A percentile compares a stretch with the other conserved stretches of the same genome.
These are phyloP conservation scores for Scomber japonicus DNA, from an alignment of 2,113 vertebrate genomes.

Conservation along the genomic window DNA sequence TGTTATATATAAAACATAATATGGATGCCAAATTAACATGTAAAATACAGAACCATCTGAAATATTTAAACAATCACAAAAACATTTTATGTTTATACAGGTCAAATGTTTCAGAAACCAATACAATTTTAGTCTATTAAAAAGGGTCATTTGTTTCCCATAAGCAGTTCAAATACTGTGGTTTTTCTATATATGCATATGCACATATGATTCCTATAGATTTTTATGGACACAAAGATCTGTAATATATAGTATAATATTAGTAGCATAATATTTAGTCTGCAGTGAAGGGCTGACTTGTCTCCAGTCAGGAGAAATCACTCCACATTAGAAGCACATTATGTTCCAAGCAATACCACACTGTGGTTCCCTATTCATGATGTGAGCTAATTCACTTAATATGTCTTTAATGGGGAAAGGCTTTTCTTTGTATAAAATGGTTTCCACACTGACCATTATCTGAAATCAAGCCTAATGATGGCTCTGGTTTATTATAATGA, in stretches of 20 bases:
- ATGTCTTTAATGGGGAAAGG: slow-evolving; percentile 83
- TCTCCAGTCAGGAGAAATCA: slow-evolving; percentile 79
- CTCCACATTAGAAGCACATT: slow-evolving; percentile 83
- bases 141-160: not conserved
- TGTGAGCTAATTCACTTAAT: slow-evolving; percentile 85
- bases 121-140: too few species aligned
- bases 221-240: not conserved
- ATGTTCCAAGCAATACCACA: slow-evolving; percentile 78
- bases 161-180: not conserved
- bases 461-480: slow-evolving; percentile 85
- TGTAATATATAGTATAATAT: not conserved
- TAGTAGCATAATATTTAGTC: not conserved
- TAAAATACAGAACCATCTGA: not conserved
- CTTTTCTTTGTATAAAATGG: slow-evolving; percentile 82
- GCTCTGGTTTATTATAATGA: slow-evolving; percentile 82
- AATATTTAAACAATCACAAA: not conserved
- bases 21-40: slow-evolving; percentile 1
- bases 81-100: not conserved
- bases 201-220: not conserved
- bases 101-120: not conserved
- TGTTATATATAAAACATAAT: not conserved
- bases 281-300: slow-evolving; percentile 47
- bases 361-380: slow-evolving; percentile 76
- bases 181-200: not conserved
- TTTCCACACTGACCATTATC: slow-evolving; percentile 84